These are phyloP conservation scores for Arvicanthis niloticus DNA, from an alignment of 2,113 vertebrate genomes.

Conservation along the genomic window DNA sequence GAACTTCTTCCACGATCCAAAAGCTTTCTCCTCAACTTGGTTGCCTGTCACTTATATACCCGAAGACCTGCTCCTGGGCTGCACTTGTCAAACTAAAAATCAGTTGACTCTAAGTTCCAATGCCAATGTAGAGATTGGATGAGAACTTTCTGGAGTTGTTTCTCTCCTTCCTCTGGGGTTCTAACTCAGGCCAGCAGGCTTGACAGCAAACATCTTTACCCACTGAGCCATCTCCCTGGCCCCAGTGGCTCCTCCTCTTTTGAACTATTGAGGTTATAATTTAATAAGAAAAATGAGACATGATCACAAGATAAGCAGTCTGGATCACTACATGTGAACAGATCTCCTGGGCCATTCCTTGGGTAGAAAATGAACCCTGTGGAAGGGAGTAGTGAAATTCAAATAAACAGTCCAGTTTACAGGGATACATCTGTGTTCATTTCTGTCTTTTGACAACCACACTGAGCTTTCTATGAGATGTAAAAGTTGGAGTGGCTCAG, in stretches of 20 bases:
- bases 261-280: background rate
- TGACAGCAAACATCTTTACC: background rate
- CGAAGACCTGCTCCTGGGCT: background rate
- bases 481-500: background rate
- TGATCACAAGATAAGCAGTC: background rate
- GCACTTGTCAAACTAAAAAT: slow-evolving; percentile 25
- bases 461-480: background rate
- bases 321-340: background rate
- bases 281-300: slow-evolving; percentile 19
- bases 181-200: background rate
- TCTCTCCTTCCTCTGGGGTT: background rate
- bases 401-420: background rate
- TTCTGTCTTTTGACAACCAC: slow-evolving; percentile 7
- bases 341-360: background rate
- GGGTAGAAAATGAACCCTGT: background rate
- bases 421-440: background rate
- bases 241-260: background rate
- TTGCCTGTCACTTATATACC: background rate
- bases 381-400: background rate
- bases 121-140: background rate
- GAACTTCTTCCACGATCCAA: background rate
- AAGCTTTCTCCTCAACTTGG: background rate
- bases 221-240: background rate
- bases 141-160: background rate
- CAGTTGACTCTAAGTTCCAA: background rate